phyloP scores from a whole-genome alignment of 2,888 invertebrate species.

The Catonia carolina region DNA sequence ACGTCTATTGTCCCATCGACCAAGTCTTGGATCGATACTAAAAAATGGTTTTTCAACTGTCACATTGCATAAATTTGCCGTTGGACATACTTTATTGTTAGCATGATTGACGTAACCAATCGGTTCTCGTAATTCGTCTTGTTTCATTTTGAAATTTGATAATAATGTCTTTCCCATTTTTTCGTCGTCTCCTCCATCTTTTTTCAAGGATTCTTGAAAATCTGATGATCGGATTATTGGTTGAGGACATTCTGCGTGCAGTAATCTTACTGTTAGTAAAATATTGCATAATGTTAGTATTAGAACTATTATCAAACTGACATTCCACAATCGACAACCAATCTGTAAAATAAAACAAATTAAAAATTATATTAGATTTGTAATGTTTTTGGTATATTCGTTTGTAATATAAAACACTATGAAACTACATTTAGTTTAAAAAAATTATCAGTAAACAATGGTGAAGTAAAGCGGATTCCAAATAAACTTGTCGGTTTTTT shows the following conservation, averaged over 20 bases:
- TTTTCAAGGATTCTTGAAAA: too few relatives aligned
- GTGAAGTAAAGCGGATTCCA: too few relatives aligned
- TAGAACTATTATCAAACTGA: constrained; percentile 57
- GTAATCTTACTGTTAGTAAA: constrained; percentile 51
- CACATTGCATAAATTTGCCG: not conserved
- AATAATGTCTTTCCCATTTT: too few relatives aligned
- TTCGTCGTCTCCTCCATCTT: too few relatives aligned
- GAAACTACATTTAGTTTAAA: too few relatives aligned
- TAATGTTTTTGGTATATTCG: too few relatives aligned
- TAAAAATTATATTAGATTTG: not conserved
- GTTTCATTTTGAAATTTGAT: too few relatives aligned
- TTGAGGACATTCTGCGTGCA: constrained; percentile 46
- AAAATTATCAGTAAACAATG: too few relatives aligned
- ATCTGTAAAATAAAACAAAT: constrained; percentile 39
- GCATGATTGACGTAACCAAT: too few relatives aligned
- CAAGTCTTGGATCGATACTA: constrained; percentile 57
- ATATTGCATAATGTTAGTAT: constrained; percentile 59
- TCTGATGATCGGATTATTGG: constrained; percentile 17
- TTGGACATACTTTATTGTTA: constrained; percentile 17
- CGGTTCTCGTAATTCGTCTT: too few relatives aligned
- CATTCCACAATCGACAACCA: constrained; percentile 60
- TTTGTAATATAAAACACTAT: too few relatives aligned
- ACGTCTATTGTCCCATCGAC: constrained; percentile 66
- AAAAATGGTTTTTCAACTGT: constrained; percentile 35
- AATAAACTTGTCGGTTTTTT: too few relatives aligned